A percentile compares a stretch with the other conserved stretches of the same genome.
phyloP scores from a whole-genome alignment of 2,797 vertebrate genomes.

The Acanthis flammea region DNA sequence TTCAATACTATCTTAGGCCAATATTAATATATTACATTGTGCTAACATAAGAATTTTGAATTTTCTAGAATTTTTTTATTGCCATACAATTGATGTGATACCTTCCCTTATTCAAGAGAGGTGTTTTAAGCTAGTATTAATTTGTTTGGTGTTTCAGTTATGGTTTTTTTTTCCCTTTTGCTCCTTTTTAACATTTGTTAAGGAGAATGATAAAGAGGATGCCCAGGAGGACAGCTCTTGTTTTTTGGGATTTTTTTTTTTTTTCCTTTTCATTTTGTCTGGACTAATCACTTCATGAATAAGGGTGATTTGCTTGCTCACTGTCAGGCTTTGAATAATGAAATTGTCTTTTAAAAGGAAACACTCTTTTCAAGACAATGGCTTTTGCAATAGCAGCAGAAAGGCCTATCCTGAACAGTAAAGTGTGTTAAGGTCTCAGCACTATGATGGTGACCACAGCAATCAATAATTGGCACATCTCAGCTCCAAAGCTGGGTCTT shows the following conservation, averaged over 20 bases:
- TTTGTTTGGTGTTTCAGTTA: neutral
- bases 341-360: neutral
- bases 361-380: neutral
- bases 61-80: neutral
- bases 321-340: neutral
- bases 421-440: neutral
- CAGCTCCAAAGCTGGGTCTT: neutral
- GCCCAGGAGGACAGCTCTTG: neutral
- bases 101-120: neutral
- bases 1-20: neutral
- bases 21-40: neutral
- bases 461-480: neutral
- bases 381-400: neutral
- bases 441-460: neutral
- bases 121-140: neutral
- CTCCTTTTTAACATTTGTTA: neutral
- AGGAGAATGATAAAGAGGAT: neutral
- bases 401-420: neutral
- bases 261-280: neutral
- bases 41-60: neutral
- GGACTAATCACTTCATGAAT: neutral
- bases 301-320: neutral
- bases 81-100: neutral
- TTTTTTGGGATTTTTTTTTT: accelerated
- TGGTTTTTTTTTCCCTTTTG: neutral